Evolutionary conservation across 1,140 invertebrate genomes (phyloP), one percentile per base, ranked within the genome.

Genomic region (Musca vetustissima): DNA sequence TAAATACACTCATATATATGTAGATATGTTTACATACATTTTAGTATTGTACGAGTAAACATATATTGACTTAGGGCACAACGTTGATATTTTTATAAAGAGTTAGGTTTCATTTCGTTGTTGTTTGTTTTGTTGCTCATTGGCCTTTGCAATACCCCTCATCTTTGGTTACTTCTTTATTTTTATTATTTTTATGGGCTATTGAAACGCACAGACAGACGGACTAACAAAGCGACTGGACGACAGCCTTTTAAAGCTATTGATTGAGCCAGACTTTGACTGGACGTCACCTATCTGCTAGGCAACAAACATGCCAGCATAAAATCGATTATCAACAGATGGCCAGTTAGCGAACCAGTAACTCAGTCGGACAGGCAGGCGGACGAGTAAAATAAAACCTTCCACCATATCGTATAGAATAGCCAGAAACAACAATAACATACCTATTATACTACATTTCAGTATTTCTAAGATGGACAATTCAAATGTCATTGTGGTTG

Each of bases 251-350:
- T 43, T 13, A 7, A 13, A 13, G 13, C 36, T 43, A 43, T 43
- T 43, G 36, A 43, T 43, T 6, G 11, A 43, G 36, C 13, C 36
- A 43, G 36, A 43, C 36, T 43, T 13, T 13, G 36, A 43, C 36
- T 43, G 36, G 36, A 32, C 36, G 36, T 43, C 36, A 13, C 13
- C 36, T 43, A 43, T 8, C 36, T 43, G 36, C 36, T 43, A 13
- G 36, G 7, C 36, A 43, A 43, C 36, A 43, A 43, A 36, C 57
- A n/a, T 43, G 57, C 57, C 57, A 61, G 57, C 57, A 61, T 61
- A 36, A 61, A 61, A 61, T 61, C 57, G 57, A 61, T 61, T 61
- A 61, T 61, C 57, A 61, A 61, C 57, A 61, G 57, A 61, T 61
- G 57, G 57, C 28, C 57, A 19, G 55, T 59, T 17, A 32, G 24